These are phyloP conservation scores for Aphelenchoides avenae DNA, from an alignment of 1,140 invertebrate genomes.

Conservation along the genomic window DNA sequence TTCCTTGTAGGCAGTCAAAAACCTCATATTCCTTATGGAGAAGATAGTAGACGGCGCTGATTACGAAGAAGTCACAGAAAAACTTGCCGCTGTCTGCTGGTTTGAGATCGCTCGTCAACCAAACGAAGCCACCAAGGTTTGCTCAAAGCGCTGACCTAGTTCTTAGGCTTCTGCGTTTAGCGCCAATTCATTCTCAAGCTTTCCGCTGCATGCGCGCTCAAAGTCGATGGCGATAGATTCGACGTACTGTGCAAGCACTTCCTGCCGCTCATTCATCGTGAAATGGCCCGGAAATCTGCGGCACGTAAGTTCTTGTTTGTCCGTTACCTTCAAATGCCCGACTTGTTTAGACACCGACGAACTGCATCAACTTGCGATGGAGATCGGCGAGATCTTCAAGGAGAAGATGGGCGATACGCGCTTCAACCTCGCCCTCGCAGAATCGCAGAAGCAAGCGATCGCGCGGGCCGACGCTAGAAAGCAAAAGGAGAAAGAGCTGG, in stretches of 20 bases:
- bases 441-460: slow-evolving; percentile 19
- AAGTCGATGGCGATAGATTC: neutral
- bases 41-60: slow-evolving; percentile 12
- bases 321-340: neutral
- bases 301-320: slow-evolving; percentile 14
- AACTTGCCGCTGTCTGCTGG: slow-evolving; percentile 26
- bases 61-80: slow-evolving; percentile 8
- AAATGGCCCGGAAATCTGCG: slow-evolving; percentile 33
- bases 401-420: slow-evolving; percentile 19
- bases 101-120: slow-evolving; percentile 13
- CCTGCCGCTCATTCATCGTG: slow-evolving; percentile 30
- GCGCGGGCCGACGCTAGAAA: slow-evolving; percentile 8
- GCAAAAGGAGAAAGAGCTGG: slow-evolving; percentile 23
- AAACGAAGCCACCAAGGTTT: slow-evolving; percentile 12
- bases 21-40: neutral
- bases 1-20: slow-evolving; percentile 16
- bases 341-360: slow-evolving; percentile 32
- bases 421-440: slow-evolving; percentile 6
- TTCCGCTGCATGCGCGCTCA: slow-evolving; percentile 18
- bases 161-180: slow-evolving; percentile 11
- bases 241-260: slow-evolving; percentile 3
- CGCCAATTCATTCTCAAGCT: slow-evolving; percentile 31
- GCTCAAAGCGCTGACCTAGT: neutral
- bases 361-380: slow-evolving; percentile 14
- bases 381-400: slow-evolving; percentile 24